Evolutionary conservation across 1,140 invertebrate genomes (phyloP).

Genomic region (Drosophila baimaii): DNA sequence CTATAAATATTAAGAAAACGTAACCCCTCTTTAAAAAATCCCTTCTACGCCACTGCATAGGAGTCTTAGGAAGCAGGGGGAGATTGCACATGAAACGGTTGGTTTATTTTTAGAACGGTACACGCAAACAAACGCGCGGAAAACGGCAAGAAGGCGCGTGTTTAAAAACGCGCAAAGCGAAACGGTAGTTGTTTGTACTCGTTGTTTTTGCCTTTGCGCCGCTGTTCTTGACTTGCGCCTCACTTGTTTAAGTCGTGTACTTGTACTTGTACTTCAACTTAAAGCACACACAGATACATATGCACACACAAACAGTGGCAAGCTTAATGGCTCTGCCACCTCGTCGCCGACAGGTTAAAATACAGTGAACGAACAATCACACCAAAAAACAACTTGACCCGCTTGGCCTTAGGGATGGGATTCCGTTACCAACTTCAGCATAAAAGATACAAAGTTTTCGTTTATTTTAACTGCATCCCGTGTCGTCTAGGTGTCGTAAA

Average conservation of each 20-base stretch:
- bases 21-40: neutral
- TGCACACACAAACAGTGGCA: neutral
- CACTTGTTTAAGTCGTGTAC: constrained; percentile 46
- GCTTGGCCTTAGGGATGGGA: constrained; percentile 55
- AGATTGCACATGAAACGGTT: constrained; percentile 68
- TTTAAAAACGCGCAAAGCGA: constrained; percentile 51
- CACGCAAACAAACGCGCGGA: constrained; percentile 34
- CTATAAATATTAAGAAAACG: neutral
- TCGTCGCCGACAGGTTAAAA: constrained; percentile 56
- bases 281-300: constrained; percentile 24
- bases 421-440: constrained; percentile 6
- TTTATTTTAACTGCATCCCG: neutral
- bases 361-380: constrained; percentile 44
- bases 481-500: neutral
- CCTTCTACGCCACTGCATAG: neutral
- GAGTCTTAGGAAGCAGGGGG: constrained; percentile 13
- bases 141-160: constrained; percentile 49
- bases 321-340: constrained; percentile 38
- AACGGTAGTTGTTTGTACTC: constrained; percentile 43
- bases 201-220: constrained; percentile 12
- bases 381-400: constrained; percentile 47
- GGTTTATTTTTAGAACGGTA: constrained; percentile 77
- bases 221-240: constrained; percentile 44
- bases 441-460: neutral
- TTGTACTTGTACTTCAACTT: constrained; percentile 48